Evolutionary conservation across 1,140 invertebrate genomes (phyloP), one percentile per base, ranked within the genome.

Genomic region (Hormaphis cornu): DNA sequence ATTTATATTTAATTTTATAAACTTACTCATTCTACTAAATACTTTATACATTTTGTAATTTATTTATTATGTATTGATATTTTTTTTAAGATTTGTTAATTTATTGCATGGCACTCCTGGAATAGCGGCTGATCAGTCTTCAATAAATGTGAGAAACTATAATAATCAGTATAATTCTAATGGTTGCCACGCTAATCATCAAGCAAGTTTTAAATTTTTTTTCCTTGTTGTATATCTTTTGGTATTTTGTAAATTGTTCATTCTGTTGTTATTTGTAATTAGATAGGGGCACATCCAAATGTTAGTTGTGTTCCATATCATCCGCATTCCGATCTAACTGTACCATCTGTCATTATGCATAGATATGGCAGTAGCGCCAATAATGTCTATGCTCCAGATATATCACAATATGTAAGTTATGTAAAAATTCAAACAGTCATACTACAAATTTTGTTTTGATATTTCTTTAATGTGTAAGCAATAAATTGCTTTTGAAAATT

Each of bases 51-150:
- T n/a, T n/a, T n/a, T n/a, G n/a, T n/a, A n/a, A n/a, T n/a, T 10
- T n/a, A 56, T 8, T 16, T 7, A 56, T 37, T 56, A 24, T 6
- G 1, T 5, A 58, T 40, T n/a, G 40, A 8, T 40, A 18, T 16
- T 22, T 24, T 66, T 33, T 48, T 50, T 4, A 33, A 66, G 61
- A 33, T 66, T 66, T 66, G 61, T 44, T 30, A 66, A 66, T 35
- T 30, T 66, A 33, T 66, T 42, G 61, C 33, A 44, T 66, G 50
- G 44, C 35, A 50, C 61, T 16, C 28, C 61, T 35, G 44, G 44
- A 33, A 66, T 66, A 26, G 18, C 26, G 33, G 18, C 26, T 35
- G 61, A 66, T 66, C 61, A 50, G 24, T 50, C n/a, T n/a, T n/a
- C 44, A 48, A 66, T 20, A 33, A 66, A 1, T 66, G 20, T 46